Conservation (phyloP, 2,113 vertebrate species). For the Mobula hypostoma region DNA sequence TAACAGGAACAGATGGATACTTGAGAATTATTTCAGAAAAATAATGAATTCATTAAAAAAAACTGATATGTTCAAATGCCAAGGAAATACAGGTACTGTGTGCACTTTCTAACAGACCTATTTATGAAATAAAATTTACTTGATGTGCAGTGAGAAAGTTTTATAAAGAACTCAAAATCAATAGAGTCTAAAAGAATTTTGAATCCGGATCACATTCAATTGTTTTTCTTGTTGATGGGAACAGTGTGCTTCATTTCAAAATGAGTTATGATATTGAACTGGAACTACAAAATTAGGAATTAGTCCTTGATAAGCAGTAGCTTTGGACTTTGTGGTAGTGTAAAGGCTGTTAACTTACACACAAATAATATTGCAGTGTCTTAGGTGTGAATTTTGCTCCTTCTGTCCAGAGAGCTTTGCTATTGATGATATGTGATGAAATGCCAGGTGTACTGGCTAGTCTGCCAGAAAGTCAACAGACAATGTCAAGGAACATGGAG, state of each 20-base stretch:
- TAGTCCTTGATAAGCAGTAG: neutral
- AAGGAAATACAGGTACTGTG: neutral
- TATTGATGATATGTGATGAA: too few species aligned
- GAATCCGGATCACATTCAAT: neutral
- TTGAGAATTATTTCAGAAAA: neutral
- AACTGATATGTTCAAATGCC: neutral
- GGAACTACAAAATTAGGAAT: neutral
- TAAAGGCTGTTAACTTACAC: too few species aligned
- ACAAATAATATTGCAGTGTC: too few species aligned
- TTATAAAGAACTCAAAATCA: neutral
- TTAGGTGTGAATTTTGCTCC: too few species aligned
- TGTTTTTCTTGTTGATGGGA: neutral
- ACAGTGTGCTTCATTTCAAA: neutral
- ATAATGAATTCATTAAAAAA: neutral
- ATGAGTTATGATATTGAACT: neutral
- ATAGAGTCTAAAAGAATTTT: neutral
- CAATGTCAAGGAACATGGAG: too few species aligned
- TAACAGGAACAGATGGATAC: neutral
- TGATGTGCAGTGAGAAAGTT: neutral
- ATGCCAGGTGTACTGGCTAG: too few species aligned
- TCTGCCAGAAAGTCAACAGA: too few species aligned
- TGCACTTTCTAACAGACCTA: neutral
- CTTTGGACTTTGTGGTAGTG: too few species aligned
- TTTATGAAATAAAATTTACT: neutral
- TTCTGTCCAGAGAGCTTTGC: too few species aligned